Conservation (phyloP, 2,113 vertebrate genomes). For the Percopsis transmontana region DNA sequence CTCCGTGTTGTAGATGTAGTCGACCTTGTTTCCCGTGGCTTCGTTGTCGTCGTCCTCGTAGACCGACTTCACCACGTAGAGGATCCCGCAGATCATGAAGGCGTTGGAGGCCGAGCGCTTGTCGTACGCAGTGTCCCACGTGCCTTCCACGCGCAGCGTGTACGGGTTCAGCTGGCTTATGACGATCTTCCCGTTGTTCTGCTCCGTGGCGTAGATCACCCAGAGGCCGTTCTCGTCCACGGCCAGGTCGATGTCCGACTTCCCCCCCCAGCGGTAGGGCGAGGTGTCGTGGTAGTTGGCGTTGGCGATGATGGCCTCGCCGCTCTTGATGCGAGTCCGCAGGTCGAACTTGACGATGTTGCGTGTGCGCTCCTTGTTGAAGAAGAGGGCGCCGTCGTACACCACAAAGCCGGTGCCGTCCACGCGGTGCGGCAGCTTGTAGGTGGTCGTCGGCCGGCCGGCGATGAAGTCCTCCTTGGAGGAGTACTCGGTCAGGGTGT, state of each 20-base stretch:
- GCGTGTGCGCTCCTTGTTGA: slow-evolving; percentile 97
- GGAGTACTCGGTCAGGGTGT: slow-evolving; percentile 94
- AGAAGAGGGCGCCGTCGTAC: slow-evolving; percentile 96
- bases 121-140: slow-evolving; percentile 97
- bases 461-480: slow-evolving; percentile 98
- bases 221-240: slow-evolving; percentile 98
- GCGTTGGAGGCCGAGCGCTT: slow-evolving; percentile 97
- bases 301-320: slow-evolving; percentile 96
- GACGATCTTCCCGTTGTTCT: slow-evolving; percentile 96
- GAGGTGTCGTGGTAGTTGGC: slow-evolving; percentile 99
- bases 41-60: slow-evolving; percentile 98
- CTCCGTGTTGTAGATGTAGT: slow-evolving; percentile 98
- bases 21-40: slow-evolving; percentile 97
- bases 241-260: slow-evolving; percentile 96
- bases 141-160: slow-evolving; percentile 93
- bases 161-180: slow-evolving; percentile 98
- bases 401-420: slow-evolving; percentile 97
- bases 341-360: slow-evolving; percentile 99
- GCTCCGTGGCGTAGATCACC: slow-evolving; percentile 99
- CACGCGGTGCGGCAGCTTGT: slow-evolving; percentile 95
- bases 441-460: slow-evolving; percentile 93
- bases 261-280: slow-evolving; percentile 97
- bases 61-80: slow-evolving; percentile 95
- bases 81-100: slow-evolving; percentile 99
- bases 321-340: slow-evolving; percentile 95